A percentile compares a stretch with the other conserved stretches of the same genome.
Evolutionary conservation across 2,797 vertebrate genomes (phyloP).

Genomic region (Threskiornis aethiopicus): DNA sequence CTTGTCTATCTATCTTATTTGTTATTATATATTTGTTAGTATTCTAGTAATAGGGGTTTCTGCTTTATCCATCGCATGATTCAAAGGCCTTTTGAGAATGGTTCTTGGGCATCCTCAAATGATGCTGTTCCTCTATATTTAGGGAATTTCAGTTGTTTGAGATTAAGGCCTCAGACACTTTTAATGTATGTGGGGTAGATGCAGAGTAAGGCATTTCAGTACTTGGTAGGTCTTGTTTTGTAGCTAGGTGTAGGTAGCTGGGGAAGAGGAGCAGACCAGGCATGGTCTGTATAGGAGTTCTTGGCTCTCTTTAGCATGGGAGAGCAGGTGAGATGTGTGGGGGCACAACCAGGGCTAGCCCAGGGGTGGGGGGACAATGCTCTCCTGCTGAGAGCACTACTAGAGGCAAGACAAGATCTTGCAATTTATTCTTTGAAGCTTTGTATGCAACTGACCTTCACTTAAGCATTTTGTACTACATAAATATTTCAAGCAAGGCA

Average conservation of each 20-base stretch:
- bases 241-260: not conserved
- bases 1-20: not conserved
- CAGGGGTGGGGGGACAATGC: no score
- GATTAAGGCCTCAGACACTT: not conserved
- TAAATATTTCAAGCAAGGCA: not conserved
- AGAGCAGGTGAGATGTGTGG: not conserved
- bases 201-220: not conserved
- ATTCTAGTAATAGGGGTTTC: not conserved
- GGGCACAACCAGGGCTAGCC: not conserved
- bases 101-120: not conserved
- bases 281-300: not conserved
- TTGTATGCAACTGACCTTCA: not conserved
- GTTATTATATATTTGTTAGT: not conserved
- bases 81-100: not conserved
- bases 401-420: not conserved
- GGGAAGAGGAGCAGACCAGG: not conserved
- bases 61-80: not conserved
- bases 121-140: not conserved
- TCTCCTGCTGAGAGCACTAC: not conserved
- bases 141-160: not conserved
- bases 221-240: not conserved
- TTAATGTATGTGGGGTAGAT: not conserved
- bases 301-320: not conserved
- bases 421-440: not conserved
- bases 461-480: not conserved